Evolutionary conservation across 2,113 vertebrate species (phyloP), one percentile per base, ranked within the genome.

Genomic region (Podiceps cristatus): DNA sequence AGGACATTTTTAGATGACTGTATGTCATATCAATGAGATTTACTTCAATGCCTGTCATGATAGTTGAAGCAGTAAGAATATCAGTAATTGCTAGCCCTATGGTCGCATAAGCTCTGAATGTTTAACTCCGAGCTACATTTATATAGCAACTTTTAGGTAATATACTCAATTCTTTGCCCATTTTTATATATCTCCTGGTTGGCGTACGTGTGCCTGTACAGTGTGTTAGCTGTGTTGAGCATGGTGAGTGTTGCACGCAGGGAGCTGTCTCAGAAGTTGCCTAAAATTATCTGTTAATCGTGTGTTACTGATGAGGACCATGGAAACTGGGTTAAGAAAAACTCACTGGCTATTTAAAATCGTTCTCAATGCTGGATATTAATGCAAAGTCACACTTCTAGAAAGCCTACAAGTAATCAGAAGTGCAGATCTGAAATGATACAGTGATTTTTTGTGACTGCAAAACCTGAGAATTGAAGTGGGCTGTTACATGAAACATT

Each of bases 31-130:
- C 94, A 95, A 96, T 89, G 80, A 96, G 89, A 89, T 91, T 94
- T 91, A 93, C 95, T 96, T 94, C 52, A 71, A 81, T 96, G 96
- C 80, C 80, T 96, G 96, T 81, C 93, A 89, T 73, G 86, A 92
- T 44, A 81, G 88, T 55, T 81, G 93, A 94, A 91, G 83, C 86
- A 81, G 80, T 62, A 95, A 86, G 76, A 81, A 74, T 86, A 69
- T 69, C 80, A 67, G 91, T 90, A 93, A 89, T 93, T 94, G 72
- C 94, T 53, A 49, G 64, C 47, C 71, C 83, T 76, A 20, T 9
- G 50, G 35, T 69, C 2, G 4, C 40, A 9, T 77, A 55, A 74
- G 80, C 76, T 89, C 56, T 67, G 73, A 66, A 62, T 77, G 50
- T 84, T 92, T 86, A 83, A 80, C 75, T 68, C 18, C 0, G 9